These are phyloP conservation scores for Heliconius charithonia DNA, from an alignment of 2,888 invertebrate species.

Conservation along the genomic window DNA sequence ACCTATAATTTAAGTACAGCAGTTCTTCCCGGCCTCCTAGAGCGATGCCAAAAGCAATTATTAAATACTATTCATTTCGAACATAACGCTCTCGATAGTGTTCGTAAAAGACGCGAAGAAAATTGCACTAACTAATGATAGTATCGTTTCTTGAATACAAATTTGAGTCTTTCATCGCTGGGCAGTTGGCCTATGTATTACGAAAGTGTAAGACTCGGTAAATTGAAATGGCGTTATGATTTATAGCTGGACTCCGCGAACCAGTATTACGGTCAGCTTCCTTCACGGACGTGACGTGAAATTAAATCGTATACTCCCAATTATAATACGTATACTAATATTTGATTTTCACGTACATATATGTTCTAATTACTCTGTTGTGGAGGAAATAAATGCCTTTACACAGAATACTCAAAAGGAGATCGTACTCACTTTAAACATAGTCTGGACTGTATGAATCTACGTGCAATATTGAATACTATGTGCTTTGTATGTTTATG, in stretches of 20 bases:
- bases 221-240: constrained; percentile 81
- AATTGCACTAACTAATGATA: constrained; percentile 62
- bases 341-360: neutral
- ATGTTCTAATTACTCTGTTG: neutral
- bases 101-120: constrained; percentile 76
- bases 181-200: constrained; percentile 67
- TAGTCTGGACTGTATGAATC: no score
- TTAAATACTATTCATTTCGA: constrained; percentile 56
- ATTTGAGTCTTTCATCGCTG: constrained; percentile 76
- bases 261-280: constrained; percentile 73
- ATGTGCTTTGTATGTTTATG: no score
- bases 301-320: constrained; percentile 54
- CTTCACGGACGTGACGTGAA: constrained; percentile 72
- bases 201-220: constrained; percentile 71
- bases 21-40: constrained; percentile 63
- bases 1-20: constrained; percentile 64
- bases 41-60: constrained; percentile 71
- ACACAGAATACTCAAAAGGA: no score
- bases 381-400: no score
- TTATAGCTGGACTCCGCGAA: constrained; percentile 76
- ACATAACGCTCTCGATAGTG: constrained; percentile 64
- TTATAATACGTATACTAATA: constrained; percentile 41
- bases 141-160: constrained; percentile 79
- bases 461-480: no score
- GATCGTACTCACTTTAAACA: no score